Evolutionary conservation across 2,888 invertebrate species (phyloP), one percentile per base, ranked within the genome.

Genomic region (Troglohyphantes excavatus): DNA sequence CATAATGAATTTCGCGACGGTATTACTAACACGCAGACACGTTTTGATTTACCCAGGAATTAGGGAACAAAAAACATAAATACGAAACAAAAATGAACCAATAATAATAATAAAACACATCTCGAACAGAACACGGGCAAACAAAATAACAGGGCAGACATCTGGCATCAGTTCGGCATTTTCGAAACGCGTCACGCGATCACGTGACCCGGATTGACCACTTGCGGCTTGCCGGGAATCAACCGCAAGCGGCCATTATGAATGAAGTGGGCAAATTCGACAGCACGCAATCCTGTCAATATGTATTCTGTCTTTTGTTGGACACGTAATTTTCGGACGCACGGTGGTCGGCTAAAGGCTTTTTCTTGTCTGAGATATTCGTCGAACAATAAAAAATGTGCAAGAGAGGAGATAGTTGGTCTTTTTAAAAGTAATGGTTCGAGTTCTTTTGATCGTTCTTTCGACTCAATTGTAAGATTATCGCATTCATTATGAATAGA

Each of bases 301-400:
- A 75, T 23, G 59, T 33, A 26, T 75, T 59, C 29, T 59, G 27
- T 75, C 73, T 75, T 81, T 81, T 87, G 81, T 81, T 53, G 67
- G 5, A 46, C 29, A 61, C 81, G 33, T 87, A 81, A 87, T 87
- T 81, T 81, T 73, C 19, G 21, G 53, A 23, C 11, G 73, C 82
- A 88, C 82, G 88, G 59, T 39, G 7, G 61, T 82, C 61, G 65
- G 75, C 39, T 82, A 88, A 88, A 63, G 75, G 76, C 81, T 88
- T 88, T 88, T 88, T 81, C 88, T 76, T 82, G 88, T 88, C 59
- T 43, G 65, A 39, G 23, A 59, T 63, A 27, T 75, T 76, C 29
- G 0, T 33, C n/a, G 67, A 26, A 67, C 59, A 65, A 78, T 61
- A 63, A 59, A 29, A 79, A n/a, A 17, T 23, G 26, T n/a, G 43